Base-by-base conservation (phyloP, 1,140 invertebrate species). In the Atta colombica region DNA sequence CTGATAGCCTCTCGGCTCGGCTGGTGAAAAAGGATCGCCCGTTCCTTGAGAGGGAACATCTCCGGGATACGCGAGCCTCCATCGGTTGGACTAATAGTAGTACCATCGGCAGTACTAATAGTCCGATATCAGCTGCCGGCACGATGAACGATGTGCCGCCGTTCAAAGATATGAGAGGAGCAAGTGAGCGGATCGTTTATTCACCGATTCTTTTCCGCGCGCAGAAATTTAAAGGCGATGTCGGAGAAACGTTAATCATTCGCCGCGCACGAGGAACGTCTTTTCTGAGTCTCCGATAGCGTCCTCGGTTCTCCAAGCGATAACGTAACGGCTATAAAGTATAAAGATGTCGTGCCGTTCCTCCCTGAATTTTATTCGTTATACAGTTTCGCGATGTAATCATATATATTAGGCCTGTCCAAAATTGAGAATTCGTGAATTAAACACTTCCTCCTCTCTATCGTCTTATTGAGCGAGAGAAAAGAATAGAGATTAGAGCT, bases 121-220 rank as follows among this genome's bases (percentile, higher is more conserved):
- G 58, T 74, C 69, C 39, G 80, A 84, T 84, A 84, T 84, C 77
- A 80, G 65, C 63, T 78, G 77, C 77, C 66, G 78, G 65, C 39
- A 84, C 80, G 80, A 84, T 74, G 69, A 84, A 84, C 80, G 80
- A 84, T 84, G 68, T 39, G 25, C 53, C 55, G 25, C 39, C 68
- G 39, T 49, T 74, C 61, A 53, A 35, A 74, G 39, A 84, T 74
- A 61, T 31, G 58, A 61, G 25, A 18, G 49, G 55, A 66, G 63
- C 28, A 28, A 60, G 53, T 35, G 75, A 35, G 35, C 8, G 75
- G 77, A 84, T 84, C 55, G 68, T 84, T 84, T 84, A 84, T 84
- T 60, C 55, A 39, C 53, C 53, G 53, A 82, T 60, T 74, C 55
- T 84, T 74, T 49, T 60, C 14, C 68, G 39, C 14, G 21, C 31